Percentiles rank a stretch among this genome's conserved stretches.
phyloP scores from a whole-genome alignment of 2,797 vertebrate species.

The Mareca strepera region DNA sequence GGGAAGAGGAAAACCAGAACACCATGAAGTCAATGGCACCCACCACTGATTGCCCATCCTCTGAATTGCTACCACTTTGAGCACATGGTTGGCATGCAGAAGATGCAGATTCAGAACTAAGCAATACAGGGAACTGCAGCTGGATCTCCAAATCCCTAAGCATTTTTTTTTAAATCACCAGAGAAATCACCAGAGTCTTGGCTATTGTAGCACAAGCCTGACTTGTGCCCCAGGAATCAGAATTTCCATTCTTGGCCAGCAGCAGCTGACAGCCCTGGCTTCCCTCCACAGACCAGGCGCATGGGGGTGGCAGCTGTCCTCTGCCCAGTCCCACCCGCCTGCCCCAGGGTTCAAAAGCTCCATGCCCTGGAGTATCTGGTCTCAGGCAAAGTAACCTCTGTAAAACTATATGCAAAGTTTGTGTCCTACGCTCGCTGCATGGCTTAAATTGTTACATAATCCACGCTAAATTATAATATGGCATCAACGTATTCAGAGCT shows the following conservation, averaged over 20 bases:
- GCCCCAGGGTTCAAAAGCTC: neutral
- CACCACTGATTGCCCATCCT: neutral
- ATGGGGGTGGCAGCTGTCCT: rapidly evolving
- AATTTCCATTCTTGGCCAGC: neutral
- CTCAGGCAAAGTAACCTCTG: neutral
- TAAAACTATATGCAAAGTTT: neutral
- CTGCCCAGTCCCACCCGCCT: neutral
- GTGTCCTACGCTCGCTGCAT: neutral
- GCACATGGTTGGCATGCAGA: neutral
- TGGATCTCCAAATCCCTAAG: neutral
- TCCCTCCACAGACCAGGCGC: rapidly evolving
- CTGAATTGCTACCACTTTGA: neutral
- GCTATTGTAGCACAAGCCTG: neutral
- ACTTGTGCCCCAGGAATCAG: neutral
- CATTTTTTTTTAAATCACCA: rapidly evolving
- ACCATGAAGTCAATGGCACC: neutral
- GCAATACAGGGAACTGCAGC: neutral
- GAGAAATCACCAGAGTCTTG: neutral
- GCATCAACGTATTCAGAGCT: neutral
- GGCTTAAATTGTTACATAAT: neutral
- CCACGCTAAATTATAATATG: neutral
- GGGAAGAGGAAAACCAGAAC: neutral
- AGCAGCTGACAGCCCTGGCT: neutral
- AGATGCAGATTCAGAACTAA: neutral
- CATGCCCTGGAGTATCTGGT: neutral